Evolutionary conservation across 2,797 vertebrate species (phyloP).

Genomic region (Diglossa cyanea): DNA sequence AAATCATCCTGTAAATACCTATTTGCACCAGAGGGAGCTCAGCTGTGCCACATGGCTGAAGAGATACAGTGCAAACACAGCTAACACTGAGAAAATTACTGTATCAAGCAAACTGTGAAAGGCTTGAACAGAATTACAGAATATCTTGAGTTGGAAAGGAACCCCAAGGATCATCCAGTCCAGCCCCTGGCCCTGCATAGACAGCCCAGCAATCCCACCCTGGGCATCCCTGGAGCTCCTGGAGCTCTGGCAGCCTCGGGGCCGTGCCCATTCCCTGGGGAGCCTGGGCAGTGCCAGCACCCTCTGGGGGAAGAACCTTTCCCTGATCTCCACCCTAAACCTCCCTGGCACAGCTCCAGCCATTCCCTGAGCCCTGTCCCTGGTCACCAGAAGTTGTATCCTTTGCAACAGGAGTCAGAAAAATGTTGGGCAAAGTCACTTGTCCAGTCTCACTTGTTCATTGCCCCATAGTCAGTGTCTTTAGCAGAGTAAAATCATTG

Average conservation of each 20-base stretch:
- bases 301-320: not conserved
- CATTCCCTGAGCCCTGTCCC: accelerated
- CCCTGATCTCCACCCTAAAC: accelerated
- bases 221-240: not conserved
- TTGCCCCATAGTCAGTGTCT: not conserved
- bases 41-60: not conserved
- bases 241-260: not conserved
- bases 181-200: not conserved
- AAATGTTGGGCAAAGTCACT: not conserved
- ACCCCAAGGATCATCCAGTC: not conserved
- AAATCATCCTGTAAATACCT: not conserved
- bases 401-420: not conserved
- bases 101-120: not conserved
- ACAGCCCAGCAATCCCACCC: not conserved
- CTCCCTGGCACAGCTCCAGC: not conserved
- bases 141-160: not conserved
- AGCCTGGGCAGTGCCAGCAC: not conserved
- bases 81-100: not conserved
- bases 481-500: not conserved
- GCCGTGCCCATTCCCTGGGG: not conserved
- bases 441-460: not conserved
- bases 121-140: not conserved
- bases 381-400: not conserved
- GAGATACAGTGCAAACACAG: accelerated
- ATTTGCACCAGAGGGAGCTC: not conserved